Conservation (phyloP, 2,888 invertebrate genomes). For the Camponotus fellah region DNA sequence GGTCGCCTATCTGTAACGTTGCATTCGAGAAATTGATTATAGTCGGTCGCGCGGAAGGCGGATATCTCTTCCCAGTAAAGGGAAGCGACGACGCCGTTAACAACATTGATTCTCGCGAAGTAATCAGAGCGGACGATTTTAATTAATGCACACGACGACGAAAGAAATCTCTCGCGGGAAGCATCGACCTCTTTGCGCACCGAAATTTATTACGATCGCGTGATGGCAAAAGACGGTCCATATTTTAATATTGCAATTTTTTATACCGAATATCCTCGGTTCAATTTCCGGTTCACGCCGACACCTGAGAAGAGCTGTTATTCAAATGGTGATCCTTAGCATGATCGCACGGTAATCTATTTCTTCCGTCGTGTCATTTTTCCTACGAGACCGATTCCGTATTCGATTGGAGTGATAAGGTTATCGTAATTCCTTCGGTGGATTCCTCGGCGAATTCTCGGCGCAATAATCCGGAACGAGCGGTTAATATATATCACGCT, state of each 20-base stretch:
- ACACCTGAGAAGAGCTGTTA: not conserved
- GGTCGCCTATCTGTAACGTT: no score
- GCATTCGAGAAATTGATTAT: constrained; percentile 34
- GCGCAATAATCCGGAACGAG: not conserved
- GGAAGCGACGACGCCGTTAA: constrained; percentile 14
- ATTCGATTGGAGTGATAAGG: not conserved
- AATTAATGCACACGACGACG: constrained; percentile 40
- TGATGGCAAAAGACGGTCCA: constrained; percentile 28
- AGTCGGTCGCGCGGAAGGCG: constrained; percentile 17
- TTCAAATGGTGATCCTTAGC: not conserved
- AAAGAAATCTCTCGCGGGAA: constrained; percentile 8
- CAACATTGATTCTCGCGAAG: constrained; percentile 25
- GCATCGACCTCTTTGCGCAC: constrained; percentile 31
- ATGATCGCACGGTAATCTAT: constrained; percentile 11
- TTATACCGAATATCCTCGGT: not conserved
- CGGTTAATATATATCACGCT: not conserved
- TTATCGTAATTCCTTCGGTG: not conserved
- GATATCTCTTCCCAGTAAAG: not conserved
- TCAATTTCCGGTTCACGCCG: constrained; percentile 29
- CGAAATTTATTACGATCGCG: constrained; percentile 42
- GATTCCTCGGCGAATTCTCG: not conserved
- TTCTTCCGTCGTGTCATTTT: constrained; percentile 10
- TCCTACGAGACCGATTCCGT: not conserved
- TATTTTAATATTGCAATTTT: constrained; percentile 24
- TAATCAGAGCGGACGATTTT: constrained; percentile 55